These are phyloP conservation scores for Schizothorax lantsangensis DNA, from an alignment of 2,797 vertebrate genomes.

Conservation along the genomic window DNA sequence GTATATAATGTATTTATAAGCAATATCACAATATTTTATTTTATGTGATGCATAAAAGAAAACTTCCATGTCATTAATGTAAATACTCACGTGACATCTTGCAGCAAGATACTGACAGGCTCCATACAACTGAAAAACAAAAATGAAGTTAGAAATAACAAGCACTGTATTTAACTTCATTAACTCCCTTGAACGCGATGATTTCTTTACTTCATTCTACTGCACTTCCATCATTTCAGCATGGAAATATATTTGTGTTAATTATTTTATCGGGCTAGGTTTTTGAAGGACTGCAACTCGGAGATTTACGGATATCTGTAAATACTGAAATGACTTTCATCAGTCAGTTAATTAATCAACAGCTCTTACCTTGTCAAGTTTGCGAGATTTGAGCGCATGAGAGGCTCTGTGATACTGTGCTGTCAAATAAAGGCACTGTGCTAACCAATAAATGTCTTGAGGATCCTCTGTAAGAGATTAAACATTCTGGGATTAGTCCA, in stretches of 20 bases:
- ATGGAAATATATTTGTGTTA: neutral
- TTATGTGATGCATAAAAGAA: neutral
- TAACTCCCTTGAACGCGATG: neutral
- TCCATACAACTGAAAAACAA: slow-evolving; percentile 85
- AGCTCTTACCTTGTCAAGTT: slow-evolving; percentile 90
- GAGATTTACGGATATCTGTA: neutral
- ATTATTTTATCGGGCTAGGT: neutral
- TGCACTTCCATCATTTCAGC: neutral
- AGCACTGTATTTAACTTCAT: neutral
- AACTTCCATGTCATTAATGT: neutral
- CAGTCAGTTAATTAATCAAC: too few relatives aligned
- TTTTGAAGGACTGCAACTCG: neutral
- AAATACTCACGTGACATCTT: slow-evolving; percentile 93
- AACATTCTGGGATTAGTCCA: neutral
- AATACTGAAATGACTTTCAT: neutral
- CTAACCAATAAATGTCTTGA: slow-evolving; percentile 97
- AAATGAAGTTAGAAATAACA: neutral
- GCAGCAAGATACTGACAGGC: slow-evolving; percentile 98
- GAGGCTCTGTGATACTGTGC: slow-evolving; percentile 98
- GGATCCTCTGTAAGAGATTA: slow-evolving; percentile 85
- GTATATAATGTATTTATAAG: neutral
- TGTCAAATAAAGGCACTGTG: slow-evolving; percentile 97
- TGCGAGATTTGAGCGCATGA: slow-evolving; percentile 93
- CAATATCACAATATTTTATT: neutral
- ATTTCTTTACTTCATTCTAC: neutral